phyloP scores from a whole-genome alignment of 2,113 vertebrate genomes.

The Cromileptes altivelis region DNA sequence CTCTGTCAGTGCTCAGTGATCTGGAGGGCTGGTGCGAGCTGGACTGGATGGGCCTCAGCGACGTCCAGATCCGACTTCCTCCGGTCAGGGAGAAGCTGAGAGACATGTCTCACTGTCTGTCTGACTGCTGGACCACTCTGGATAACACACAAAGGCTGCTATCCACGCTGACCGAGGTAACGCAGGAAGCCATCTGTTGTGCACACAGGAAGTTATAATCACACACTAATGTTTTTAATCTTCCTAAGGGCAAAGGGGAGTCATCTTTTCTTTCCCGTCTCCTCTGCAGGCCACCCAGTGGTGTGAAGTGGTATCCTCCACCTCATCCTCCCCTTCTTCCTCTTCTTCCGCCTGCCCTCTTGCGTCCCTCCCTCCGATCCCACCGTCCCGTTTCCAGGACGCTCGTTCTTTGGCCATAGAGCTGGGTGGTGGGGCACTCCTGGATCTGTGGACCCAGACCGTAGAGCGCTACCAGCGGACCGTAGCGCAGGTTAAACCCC shows the following conservation, averaged over 20 bases:
- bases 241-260: neutral
- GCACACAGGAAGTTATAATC: neutral
- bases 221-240: neutral
- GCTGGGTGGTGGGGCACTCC: conserved; percentile 85
- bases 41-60: conserved; percentile 81
- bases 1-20: conserved; percentile 77
- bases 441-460: conserved; percentile 87
- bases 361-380: conserved; percentile 84
- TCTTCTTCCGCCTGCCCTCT: conserved; percentile 74
- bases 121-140: conserved; percentile 88
- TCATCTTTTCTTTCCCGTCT: neutral
- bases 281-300: conserved; percentile 86
- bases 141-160: conserved; percentile 89
- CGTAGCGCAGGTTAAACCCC: conserved; percentile 83
- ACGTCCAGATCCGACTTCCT: conserved; percentile 82
- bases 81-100: conserved; percentile 83
- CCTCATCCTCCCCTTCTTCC: conserved; percentile 65
- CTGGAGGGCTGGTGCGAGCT: conserved; percentile 84
- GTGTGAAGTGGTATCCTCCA: conserved; percentile 85
- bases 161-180: conserved; percentile 87
- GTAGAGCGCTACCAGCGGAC: conserved; percentile 87
- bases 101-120: conserved; percentile 86
- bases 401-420: conserved; percentile 88
- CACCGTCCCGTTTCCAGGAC: conserved; percentile 89
- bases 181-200: neutral